These are phyloP conservation scores for Brachylomia viminalis DNA, from an alignment of 2,888 invertebrate species.

Conservation along the genomic window DNA sequence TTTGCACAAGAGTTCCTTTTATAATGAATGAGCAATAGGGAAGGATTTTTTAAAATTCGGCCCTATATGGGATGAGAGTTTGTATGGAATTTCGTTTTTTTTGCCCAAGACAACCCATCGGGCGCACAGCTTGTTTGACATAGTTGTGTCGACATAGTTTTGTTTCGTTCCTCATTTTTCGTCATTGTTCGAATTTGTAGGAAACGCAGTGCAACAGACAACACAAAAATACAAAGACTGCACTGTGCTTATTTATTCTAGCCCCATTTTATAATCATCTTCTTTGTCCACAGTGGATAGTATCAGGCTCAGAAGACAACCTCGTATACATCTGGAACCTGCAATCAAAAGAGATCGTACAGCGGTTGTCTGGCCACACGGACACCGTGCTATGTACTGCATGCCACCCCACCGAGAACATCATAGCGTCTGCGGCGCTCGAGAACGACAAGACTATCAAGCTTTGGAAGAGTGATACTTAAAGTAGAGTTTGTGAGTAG, in stretches of 20 bases:
- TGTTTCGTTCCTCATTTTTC: background rate
- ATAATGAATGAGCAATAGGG: background rate
- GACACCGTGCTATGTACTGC: slow-evolving; percentile 99
- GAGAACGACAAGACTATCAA: slow-evolving; percentile 99
- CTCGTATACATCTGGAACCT: slow-evolving; percentile 99
- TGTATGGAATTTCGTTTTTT: background rate
- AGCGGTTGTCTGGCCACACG: slow-evolving; percentile 98
- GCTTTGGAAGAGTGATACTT: slow-evolving; percentile 99
- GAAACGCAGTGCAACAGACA: background rate
- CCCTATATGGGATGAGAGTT: background rate
- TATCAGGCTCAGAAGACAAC: slow-evolving; percentile 99
- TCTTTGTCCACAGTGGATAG: slow-evolving; percentile 96
- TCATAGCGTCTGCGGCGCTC: slow-evolving; percentile 99
- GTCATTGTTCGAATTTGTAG: background rate
- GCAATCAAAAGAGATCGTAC: slow-evolving; percentile 99
- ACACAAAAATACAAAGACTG: background rate
- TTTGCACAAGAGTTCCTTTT: too few species aligned
- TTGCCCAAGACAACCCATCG: background rate
- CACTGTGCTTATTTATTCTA: background rate
- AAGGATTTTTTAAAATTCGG: background rate
- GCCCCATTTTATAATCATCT: slow-evolving; percentile 1
- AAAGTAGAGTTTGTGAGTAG: slow-evolving; percentile 78
- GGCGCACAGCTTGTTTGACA: background rate
- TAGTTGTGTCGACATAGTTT: background rate
- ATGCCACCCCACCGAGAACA: slow-evolving; percentile 99